Evolutionary conservation across 2,888 invertebrate species (phyloP).

Genomic region (Xylophagus ater): DNA sequence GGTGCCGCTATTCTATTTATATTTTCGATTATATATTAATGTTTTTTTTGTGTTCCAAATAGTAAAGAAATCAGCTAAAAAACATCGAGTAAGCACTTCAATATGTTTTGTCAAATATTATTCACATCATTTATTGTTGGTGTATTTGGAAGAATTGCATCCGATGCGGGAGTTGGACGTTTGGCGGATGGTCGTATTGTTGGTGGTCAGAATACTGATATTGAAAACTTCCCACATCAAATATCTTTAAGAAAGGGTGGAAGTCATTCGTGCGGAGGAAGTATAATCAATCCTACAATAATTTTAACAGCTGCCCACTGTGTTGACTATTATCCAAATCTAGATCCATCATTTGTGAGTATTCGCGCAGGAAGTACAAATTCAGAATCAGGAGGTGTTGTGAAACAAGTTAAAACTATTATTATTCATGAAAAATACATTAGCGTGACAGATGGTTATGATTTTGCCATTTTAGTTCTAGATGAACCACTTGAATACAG

Average conservation of each 20-base stretch:
- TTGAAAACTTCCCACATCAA: slow-evolving; percentile 26
- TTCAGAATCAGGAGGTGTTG: slow-evolving; percentile 17
- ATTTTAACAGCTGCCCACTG: slow-evolving; percentile 30
- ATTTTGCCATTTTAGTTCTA: slow-evolving; percentile 15
- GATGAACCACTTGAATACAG: slow-evolving; percentile 35
- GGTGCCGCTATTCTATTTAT: too few species aligned
- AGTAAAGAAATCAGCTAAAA: too few species aligned
- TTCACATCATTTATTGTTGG: too few species aligned
- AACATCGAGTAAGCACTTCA: too few species aligned
- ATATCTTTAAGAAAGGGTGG: slow-evolving; percentile 28
- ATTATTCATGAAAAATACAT: slow-evolving; percentile 19
- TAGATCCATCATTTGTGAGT: neutral
- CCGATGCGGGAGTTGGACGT: too few species aligned
- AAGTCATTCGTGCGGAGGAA: slow-evolving; percentile 29
- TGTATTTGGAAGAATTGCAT: too few species aligned
- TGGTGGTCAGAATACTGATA: slow-evolving; percentile 19
- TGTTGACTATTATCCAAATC: slow-evolving; percentile 15
- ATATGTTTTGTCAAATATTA: too few species aligned
- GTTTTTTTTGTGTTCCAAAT: too few species aligned
- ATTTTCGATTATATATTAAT: too few species aligned
- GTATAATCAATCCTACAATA: slow-evolving; percentile 20
- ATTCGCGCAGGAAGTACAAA: slow-evolving; percentile 43
- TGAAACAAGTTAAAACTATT: slow-evolving; percentile 3
- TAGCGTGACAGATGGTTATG: slow-evolving; percentile 16
- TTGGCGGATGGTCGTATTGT: slow-evolving; percentile 17